Evolutionary conservation across 2,113 vertebrate species (phyloP).

Genomic region (Megaceryle maxima): DNA sequence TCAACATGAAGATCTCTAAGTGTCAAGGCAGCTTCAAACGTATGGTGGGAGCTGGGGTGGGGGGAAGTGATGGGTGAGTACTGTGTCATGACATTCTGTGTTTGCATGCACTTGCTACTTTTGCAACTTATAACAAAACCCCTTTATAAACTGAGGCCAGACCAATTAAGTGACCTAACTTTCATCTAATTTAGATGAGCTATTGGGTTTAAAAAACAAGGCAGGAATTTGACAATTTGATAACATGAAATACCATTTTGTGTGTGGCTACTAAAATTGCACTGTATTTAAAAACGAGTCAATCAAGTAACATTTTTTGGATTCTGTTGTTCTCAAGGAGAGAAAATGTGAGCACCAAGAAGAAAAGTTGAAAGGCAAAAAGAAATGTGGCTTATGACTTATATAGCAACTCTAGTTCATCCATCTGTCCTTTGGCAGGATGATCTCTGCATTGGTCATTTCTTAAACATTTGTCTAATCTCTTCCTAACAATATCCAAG

Average conservation of each 20-base stretch:
- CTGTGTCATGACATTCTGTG: neutral
- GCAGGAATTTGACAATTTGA: neutral
- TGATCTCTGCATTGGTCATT: neutral
- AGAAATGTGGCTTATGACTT: neutral
- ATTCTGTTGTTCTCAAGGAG: neutral
- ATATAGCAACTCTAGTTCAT: neutral
- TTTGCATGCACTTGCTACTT: neutral
- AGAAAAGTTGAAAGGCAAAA: neutral
- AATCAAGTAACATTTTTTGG: neutral
- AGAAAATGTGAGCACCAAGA: neutral
- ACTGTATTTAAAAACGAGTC: neutral
- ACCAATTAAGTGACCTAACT: neutral
- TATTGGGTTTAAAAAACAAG: neutral
- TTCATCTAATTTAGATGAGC: neutral
- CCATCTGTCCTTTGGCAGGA: neutral
- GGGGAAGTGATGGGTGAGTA: neutral
- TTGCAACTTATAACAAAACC: neutral
- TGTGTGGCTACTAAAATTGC: neutral
- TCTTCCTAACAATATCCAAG: neutral
- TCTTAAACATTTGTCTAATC: neutral
- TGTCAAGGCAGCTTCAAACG: neutral
- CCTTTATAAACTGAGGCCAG: neutral
- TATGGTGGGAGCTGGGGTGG: too few species aligned
- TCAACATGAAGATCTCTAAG: neutral
- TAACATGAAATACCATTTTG: neutral